These are phyloP conservation scores for Drepana falcataria DNA, from an alignment of 2,888 invertebrate genomes.

Conservation along the genomic window DNA sequence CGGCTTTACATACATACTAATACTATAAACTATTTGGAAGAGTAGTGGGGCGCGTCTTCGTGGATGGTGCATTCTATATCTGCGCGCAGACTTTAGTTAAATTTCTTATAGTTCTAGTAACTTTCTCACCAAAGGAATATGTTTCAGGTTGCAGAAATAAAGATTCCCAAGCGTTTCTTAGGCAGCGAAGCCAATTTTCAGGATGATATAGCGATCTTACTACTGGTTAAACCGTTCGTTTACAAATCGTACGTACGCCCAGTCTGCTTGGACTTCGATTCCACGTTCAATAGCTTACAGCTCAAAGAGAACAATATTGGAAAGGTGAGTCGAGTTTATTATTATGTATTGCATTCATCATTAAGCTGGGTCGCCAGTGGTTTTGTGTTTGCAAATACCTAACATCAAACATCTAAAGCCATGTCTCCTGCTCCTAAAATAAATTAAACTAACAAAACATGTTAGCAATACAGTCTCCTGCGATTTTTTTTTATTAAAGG, in stretches of 20 bases:
- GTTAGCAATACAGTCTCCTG: too few relatives aligned
- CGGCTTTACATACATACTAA: too few relatives aligned
- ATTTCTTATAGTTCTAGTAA: too few relatives aligned
- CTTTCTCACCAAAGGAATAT: too few relatives aligned
- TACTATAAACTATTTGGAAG: too few relatives aligned
- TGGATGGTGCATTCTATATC: too few relatives aligned
- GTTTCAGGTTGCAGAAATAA: conserved; percentile 51
- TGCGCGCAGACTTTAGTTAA: too few relatives aligned
- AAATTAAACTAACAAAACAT: too few relatives aligned
- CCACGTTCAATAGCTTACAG: conserved; percentile 33
- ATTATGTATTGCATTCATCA: too few relatives aligned
- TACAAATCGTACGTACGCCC: conserved; percentile 66
- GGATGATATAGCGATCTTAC: conserved; percentile 75
- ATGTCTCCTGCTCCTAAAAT: background rate
- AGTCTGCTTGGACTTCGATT: conserved; percentile 64
- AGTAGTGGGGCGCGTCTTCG: too few relatives aligned
- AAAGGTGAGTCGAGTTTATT: conserved; percentile 22
- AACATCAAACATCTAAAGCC: background rate
- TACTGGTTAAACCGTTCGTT: conserved; percentile 48
- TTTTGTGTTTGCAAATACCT: background rate
- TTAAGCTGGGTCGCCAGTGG: too few relatives aligned
- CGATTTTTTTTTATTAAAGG: too few relatives aligned
- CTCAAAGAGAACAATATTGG: conserved; percentile 30
- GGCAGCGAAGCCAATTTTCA: conserved; percentile 73
- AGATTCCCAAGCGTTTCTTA: conserved; percentile 61